A percentile compares a stretch with the other conserved stretches of the same genome.
phyloP scores from a whole-genome alignment of 2,113 vertebrate species.

The Dipodomys ordii region DNA sequence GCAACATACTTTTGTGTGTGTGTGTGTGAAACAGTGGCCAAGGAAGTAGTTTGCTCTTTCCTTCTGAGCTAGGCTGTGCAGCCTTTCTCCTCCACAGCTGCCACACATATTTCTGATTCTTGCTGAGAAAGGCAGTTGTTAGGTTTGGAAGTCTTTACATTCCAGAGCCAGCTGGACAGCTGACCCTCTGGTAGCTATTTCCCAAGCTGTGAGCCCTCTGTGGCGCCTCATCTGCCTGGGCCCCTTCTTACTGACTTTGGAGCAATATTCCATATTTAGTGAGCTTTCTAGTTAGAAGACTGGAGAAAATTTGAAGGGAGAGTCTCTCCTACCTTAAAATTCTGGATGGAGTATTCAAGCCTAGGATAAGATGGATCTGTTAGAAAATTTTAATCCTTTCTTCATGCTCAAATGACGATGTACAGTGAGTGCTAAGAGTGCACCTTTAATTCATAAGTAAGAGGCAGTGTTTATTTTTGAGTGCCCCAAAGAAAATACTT shows the following conservation, averaged over 20 bases:
- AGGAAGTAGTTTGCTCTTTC: slow-evolving; percentile 31
- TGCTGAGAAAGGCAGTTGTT: slow-evolving; percentile 84
- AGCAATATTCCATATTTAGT: slow-evolving; percentile 53
- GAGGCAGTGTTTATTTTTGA: slow-evolving; percentile 73
- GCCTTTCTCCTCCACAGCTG: slow-evolving; percentile 80
- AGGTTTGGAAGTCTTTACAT: slow-evolving; percentile 83
- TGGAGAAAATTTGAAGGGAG: not conserved
- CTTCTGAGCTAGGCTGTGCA: slow-evolving; percentile 61
- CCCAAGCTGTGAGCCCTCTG: slow-evolving; percentile 56
- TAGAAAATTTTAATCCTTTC: slow-evolving; percentile 53
- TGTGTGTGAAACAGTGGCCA: not conserved
- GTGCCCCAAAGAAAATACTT: slow-evolving; percentile 63
- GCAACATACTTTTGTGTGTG: not conserved
- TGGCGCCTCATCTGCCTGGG: not conserved
- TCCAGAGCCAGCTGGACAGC: slow-evolving; percentile 77
- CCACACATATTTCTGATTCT: slow-evolving; percentile 83
- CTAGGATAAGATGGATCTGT: slow-evolving; percentile 20
- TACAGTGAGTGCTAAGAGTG: slow-evolving; percentile 38
- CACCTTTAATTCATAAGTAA: slow-evolving; percentile 50
- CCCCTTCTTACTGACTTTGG: slow-evolving; percentile 65
- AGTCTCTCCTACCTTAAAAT: slow-evolving; percentile 68
- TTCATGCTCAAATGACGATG: slow-evolving; percentile 2
- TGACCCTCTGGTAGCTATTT: slow-evolving; percentile 26
- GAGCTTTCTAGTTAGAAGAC: slow-evolving; percentile 68
- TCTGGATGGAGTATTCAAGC: slow-evolving; percentile 55